These are phyloP conservation scores for Brachyistius frenatus DNA, from an alignment of 2,113 vertebrate genomes.

Conservation along the genomic window DNA sequence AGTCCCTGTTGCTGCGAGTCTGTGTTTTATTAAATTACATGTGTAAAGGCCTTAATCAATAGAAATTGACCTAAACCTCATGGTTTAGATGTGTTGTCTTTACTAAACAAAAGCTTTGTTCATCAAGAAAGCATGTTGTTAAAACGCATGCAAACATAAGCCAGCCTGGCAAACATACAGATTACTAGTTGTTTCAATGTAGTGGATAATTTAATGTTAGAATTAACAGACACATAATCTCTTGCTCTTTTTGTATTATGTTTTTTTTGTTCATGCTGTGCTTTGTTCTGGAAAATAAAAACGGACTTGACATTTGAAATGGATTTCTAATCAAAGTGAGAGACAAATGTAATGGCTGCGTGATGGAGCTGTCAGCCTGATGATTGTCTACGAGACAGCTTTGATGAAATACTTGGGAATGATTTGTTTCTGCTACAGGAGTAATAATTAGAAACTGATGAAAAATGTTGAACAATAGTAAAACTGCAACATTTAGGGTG, in stretches of 20 bases:
- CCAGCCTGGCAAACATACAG: background rate
- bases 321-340: slow-evolving; percentile 70
- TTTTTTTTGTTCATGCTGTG: slow-evolving; percentile 14
- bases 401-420: slow-evolving; percentile 58
- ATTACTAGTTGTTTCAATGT: background rate
- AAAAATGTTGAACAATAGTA: slow-evolving; percentile 52
- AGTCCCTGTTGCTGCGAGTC: slow-evolving; percentile 38
- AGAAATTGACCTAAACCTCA: background rate
- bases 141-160: background rate
- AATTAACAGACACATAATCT: slow-evolving; percentile 36
- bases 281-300: slow-evolving; percentile 58
- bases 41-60: slow-evolving; percentile 12
- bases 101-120: background rate
- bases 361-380: slow-evolving; percentile 63
- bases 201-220: background rate
- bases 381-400: slow-evolving; percentile 40
- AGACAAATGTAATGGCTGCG: slow-evolving; percentile 61
- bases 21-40: slow-evolving; percentile 39
- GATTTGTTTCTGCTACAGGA: slow-evolving; percentile 34
- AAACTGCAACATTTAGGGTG: slow-evolving; percentile 7
- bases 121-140: background rate
- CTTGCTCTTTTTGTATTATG: slow-evolving; percentile 32
- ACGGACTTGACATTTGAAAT: slow-evolving; percentile 68
- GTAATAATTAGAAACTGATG: slow-evolving; percentile 51
- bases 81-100: background rate